Evolutionary conservation across 2,888 invertebrate species (phyloP).

Genomic region (Drosophila differens): DNA sequence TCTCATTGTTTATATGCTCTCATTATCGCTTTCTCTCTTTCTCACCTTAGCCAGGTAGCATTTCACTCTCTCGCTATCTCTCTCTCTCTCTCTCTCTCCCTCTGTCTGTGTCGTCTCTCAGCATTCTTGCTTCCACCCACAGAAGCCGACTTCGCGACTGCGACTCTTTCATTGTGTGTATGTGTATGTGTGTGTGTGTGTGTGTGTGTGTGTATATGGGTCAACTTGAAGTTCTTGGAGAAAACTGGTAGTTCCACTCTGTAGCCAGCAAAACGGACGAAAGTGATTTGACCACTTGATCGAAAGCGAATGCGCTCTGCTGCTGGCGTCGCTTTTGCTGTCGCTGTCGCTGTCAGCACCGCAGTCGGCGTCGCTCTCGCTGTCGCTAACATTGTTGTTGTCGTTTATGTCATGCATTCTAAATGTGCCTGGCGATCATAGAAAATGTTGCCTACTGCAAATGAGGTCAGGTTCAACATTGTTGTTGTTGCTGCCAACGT

Average conservation of each 20-base stretch:
- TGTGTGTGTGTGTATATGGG: conserved; percentile 60
- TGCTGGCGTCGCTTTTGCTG: conserved; percentile 1
- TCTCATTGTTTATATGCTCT: not conserved
- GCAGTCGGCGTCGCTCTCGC: conserved; percentile 3
- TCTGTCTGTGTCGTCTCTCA: conserved; percentile 8
- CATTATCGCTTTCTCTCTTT: not conserved
- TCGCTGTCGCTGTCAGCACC: not conserved
- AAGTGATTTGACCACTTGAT: conserved; percentile 79
- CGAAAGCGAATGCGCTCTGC: conserved; percentile 75
- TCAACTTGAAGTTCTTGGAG: conserved; percentile 75
- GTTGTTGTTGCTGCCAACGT: conserved; percentile 10
- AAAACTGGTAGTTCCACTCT: conserved; percentile 75
- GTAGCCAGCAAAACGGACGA: conserved; percentile 56
- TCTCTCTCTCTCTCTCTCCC: not conserved
- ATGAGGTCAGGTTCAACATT: conserved; percentile 59
- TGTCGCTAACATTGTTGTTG: conserved; percentile 4
- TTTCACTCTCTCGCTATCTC: conserved; percentile 9
- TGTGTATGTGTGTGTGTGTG: conserved; percentile 1
- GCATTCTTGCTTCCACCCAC: conserved; percentile 59
- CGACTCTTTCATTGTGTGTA: not conserved
- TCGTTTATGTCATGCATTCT: conserved; percentile 57
- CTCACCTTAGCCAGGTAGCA: not conserved
- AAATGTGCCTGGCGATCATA: conserved; percentile 43
- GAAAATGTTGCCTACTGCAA: conserved; percentile 27
- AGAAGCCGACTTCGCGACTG: conserved; percentile 20